Base-by-base conservation (phyloP, 2,888 invertebrate species). In the Idaea biselata region DNA sequence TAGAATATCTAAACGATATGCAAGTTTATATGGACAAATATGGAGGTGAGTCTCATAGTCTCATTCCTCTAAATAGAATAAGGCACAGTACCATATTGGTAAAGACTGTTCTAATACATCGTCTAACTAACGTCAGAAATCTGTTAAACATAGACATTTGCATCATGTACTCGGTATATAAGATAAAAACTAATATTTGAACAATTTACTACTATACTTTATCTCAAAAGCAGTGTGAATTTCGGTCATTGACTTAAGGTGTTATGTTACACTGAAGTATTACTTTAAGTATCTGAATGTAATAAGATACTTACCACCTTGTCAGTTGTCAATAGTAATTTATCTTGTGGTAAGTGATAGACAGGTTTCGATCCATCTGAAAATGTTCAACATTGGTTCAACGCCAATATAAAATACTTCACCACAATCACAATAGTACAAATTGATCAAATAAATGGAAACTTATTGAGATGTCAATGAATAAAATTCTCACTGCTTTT, bases 21-120 rank as follows among this genome's bases (percentile, higher is more conserved):
- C 95, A 96, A 89, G 94, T 94, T 87, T 95, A 95, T 87, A 94
- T 97, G 94, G 95, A 97, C 88, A 95, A 95, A 94, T 94, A 96
- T 93, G 96, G 96, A 93, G 97, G 97, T 97, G 88, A 95, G 95
- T 91, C 60, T 58, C 62, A 54, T 16, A n/a, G n/a, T 54, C 16
- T 55, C 7, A 55, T 55, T 55, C n/a, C 17, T 55, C n/a, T 16
- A n/a, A 16, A 3, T 55, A 55, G 5, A 55, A 1, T 55, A 55
- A 7, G 16, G 55, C n/a, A 55, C 16, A 55, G 55, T 16, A 55
- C 3, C 55, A 55, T 17, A 55, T n/a, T 17, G 16, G 55, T 55
- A 55, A 55, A 17, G 17, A 55, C 17, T 55, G 17, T 18, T 18
- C 44, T 11, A 44, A 57, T 33, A 55, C n/a, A 32, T 58, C 56